Evolutionary conservation across 2,113 vertebrate genomes (phyloP), one percentile per base, ranked within the genome.

Genomic region (Onychorhynchus coronatus): DNA sequence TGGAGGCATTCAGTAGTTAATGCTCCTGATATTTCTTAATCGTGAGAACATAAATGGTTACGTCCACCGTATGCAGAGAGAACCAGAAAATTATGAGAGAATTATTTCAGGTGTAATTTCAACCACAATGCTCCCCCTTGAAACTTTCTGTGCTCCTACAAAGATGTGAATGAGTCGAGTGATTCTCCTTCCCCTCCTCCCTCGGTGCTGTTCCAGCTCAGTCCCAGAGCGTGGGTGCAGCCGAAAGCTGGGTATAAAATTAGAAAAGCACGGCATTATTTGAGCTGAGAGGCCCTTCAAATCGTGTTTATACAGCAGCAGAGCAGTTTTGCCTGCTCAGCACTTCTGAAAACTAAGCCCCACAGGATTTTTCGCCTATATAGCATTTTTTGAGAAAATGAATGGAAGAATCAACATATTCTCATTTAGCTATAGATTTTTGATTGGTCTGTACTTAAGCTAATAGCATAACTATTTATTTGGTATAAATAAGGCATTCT

Each of bases 381-480:
- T 65, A n/a, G 92, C 93, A 85, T 35, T 94, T 95, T 92, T 85
- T 5, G 62, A 85, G 88, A 91, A 92, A 92, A 96, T 87, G 90
- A 95, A 92, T 91, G 84, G 81, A 87, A 84, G 79, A 96, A 96
- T 95, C 96, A 96, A 95, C 91, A 92, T 33, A 56, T 92, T 56
- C 92, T 96, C 77, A 89, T 95, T 94, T 84, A 93, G 75, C 91
- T 65, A 47, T 66, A 85, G 85, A 89, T 75, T 80, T 92, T 58
- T 94, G 85, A 96, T 97, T 97, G 95, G 63, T 46, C 87, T 94
- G 75, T 95, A 85, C 67, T 96, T 95, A 95, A 93, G 78, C 85
- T 96, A 96, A 89, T 78, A 90, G 75, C 90, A 94, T 68, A 86
- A 97, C 94, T 97, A 93, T 94, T 95, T 67, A 94, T 94, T 91